These are phyloP conservation scores for Clitarchus hookeri DNA, from an alignment of 2,888 invertebrate genomes.

Conservation along the genomic window DNA sequence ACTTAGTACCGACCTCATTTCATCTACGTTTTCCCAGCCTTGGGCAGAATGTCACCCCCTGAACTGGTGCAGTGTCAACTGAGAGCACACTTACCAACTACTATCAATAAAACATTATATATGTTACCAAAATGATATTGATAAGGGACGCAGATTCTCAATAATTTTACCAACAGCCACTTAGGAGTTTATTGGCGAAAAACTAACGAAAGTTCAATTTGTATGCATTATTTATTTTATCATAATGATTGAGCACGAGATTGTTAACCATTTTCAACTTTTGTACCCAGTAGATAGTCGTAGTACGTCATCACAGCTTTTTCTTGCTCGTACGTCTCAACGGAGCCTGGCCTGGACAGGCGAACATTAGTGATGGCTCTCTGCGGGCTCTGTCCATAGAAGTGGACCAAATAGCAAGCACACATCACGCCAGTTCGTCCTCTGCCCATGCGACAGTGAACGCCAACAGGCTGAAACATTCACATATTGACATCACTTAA, in stretches of 20 bases:
- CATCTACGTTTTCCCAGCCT: too few relatives aligned
- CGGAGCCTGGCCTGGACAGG: conserved; percentile 65
- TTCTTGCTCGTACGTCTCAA: conserved; percentile 67
- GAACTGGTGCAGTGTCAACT: too few relatives aligned
- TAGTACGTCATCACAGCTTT: conserved; percentile 57
- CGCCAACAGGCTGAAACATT: conserved; percentile 63
- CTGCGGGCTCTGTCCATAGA: conserved; percentile 64
- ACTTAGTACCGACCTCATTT: too few relatives aligned
- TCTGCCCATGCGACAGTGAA: conserved; percentile 72
- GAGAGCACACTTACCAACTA: too few relatives aligned
- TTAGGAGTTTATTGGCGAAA: too few relatives aligned
- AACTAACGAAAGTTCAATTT: too few relatives aligned
- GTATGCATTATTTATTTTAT: too few relatives aligned
- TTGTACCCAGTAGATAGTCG: conserved; percentile 59
- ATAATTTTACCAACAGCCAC: neutral
- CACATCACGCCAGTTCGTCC: conserved; percentile 75
- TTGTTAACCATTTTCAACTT: neutral
- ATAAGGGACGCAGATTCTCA: too few relatives aligned
- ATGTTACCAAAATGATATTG: too few relatives aligned
- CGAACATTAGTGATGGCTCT: conserved; percentile 65
- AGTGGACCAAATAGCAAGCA: conserved; percentile 72
- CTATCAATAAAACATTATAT: too few relatives aligned
- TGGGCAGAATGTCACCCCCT: too few relatives aligned
- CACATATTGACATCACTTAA: too few relatives aligned
- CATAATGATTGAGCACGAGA: neutral